These are phyloP conservation scores for Pangasius larnaudii DNA, from an alignment of 2,797 vertebrate species.

Conservation along the genomic window DNA sequence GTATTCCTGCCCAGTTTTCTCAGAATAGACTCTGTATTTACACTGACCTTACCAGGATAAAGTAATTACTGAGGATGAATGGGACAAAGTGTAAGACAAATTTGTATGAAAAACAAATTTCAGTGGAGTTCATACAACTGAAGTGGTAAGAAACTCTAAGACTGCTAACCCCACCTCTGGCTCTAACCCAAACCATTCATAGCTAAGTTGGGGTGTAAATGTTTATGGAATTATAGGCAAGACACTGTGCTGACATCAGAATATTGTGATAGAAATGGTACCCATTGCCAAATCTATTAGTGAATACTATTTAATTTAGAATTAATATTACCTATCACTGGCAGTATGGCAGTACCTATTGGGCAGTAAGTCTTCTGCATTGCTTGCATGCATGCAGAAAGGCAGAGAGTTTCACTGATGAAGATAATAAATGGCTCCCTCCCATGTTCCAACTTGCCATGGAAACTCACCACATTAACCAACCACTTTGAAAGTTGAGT, in stretches of 20 bases:
- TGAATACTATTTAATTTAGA: not conserved
- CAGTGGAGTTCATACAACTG: not conserved
- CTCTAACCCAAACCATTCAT: not conserved
- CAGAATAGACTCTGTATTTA: not conserved
- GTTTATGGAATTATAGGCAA: not conserved
- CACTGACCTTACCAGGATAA: not conserved
- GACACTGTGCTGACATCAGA: not conserved
- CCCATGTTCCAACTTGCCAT: constrained; percentile 75
- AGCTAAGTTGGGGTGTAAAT: not conserved
- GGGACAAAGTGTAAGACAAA: not conserved
- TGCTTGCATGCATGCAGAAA: constrained; percentile 69
- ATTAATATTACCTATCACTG: not conserved
- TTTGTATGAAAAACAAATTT: not conserved
- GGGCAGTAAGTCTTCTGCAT: constrained; percentile 21
- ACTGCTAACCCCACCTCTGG: not conserved
- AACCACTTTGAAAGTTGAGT: constrained; percentile 69
- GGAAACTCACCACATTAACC: constrained; percentile 81
- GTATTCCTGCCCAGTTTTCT: not conserved
- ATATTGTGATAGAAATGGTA: not conserved
- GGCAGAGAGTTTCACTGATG: constrained; percentile 69
- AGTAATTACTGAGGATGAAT: not conserved
- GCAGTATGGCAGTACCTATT: not conserved
- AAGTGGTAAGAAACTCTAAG: not conserved
- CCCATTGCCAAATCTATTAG: not conserved
- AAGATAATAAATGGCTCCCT: constrained; percentile 77